Conservation (phyloP, 2,113 vertebrate genomes). For the Actinemys pallida region DNA sequence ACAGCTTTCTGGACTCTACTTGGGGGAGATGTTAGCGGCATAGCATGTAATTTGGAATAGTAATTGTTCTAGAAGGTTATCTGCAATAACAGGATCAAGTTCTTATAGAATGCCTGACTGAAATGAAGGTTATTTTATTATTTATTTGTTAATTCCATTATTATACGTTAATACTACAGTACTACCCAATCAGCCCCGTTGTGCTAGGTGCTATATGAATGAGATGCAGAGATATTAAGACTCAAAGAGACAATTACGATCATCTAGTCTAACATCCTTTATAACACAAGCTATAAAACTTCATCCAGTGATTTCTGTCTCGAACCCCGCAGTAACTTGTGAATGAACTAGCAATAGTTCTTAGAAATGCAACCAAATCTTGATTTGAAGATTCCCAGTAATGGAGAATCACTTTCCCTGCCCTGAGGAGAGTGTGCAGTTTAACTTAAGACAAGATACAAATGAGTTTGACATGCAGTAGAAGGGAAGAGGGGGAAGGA, state of each 20-base stretch:
- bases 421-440: neutral
- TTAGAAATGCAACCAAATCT: neutral
- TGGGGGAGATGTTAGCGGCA: neutral
- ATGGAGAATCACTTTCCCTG: neutral
- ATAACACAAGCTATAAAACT: neutral
- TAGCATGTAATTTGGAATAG: neutral
- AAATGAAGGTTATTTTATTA: neutral
- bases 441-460: neutral
- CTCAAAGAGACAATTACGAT: neutral
- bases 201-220: neutral
- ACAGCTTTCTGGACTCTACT: neutral
- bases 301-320: neutral
- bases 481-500: neutral
- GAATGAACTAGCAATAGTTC: neutral
- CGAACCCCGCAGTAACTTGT: neutral
- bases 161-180: neutral
- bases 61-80: neutral
- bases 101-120: neutral
- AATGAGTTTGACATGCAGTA: neutral
- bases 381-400: neutral
- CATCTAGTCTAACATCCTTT: neutral
- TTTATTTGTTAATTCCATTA: neutral
- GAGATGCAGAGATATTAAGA: neutral
- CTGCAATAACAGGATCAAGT: neutral
- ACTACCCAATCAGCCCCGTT: neutral